Evolutionary conservation across 2,888 invertebrate genomes (phyloP), one percentile per base, ranked within the genome.

Genomic region (Trachelus stipa): DNA sequence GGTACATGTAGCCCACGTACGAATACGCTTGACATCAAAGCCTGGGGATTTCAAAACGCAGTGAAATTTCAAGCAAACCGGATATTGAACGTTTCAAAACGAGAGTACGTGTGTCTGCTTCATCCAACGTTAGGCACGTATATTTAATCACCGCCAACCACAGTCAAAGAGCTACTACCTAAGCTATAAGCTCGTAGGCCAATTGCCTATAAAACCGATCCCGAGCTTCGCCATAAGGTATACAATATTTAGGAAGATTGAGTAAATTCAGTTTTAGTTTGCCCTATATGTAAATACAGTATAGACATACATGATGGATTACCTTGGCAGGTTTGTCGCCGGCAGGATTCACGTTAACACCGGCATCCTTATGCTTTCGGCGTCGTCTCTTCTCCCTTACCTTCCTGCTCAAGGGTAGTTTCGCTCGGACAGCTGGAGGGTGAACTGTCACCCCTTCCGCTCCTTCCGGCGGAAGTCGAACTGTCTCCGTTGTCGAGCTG

Each of bases 401-500:
- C 91, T 97, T 96, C 91, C 96, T 95, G 92, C 97, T 97, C 82
- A 97, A 94, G 71, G 97, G 97, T 79, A 97, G 93, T 92, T 97
- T 97, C 75, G 97, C 96, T 83, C 97, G 95, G 82, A 97, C 95
- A 81, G 96, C 97, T 77, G 96, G 92, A 0, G 93, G 97, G 88
- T 98, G 97, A 3, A 97, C 96, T 82, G 96, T 97, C 68, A 96
- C 93, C 83, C 95, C 95, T 83, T 94, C 94, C 82, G 96, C 95
- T 81, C 95, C 96, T 81, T 93, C 93, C 78, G 93, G 92, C 71
- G 97, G 96, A 84, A 97, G 92, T 35, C 97, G 94, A 82, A 97
- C 97, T 82, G 97, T 97, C 93, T 97, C 97, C 80, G 97, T 97
- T 79, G 97, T 96, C 85, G 97, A 96, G 90, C 96, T 97, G 93